phyloP scores from a whole-genome alignment of 1,140 invertebrate species.

The Drosophila pseudoananassae region DNA sequence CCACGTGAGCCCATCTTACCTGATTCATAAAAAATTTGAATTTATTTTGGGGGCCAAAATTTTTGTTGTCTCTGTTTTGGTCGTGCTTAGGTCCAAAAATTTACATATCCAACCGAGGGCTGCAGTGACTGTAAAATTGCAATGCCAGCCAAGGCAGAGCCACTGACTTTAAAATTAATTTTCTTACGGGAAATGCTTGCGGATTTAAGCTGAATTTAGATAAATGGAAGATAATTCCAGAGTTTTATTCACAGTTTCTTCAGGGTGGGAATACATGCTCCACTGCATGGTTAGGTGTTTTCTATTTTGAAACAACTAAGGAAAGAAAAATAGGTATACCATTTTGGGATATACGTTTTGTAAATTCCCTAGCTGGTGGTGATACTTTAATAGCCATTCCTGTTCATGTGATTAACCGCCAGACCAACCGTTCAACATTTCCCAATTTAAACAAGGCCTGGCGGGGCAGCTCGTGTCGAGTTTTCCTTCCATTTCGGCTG shows the following conservation, averaged over 20 bases:
- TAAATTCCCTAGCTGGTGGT: background rate
- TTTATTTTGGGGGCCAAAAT: slow-evolving; percentile 62
- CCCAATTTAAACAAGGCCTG: slow-evolving; percentile 18
- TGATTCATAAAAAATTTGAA: slow-evolving; percentile 78
- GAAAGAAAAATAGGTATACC: background rate
- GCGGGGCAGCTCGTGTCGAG: slow-evolving; percentile 9
- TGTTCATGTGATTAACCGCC: slow-evolving; percentile 9
- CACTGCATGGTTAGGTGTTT: background rate
- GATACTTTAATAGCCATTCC: background rate
- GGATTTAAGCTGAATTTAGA: slow-evolving; percentile 27
- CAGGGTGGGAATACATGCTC: background rate
- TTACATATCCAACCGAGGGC: slow-evolving; percentile 60
- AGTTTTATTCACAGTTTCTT: slow-evolving; percentile 31
- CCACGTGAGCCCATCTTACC: slow-evolving; percentile 36
- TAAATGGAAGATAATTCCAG: slow-evolving; percentile 35
- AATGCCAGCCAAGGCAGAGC: slow-evolving; percentile 13
- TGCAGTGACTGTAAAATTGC: slow-evolving; percentile 27
- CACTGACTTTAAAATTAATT: slow-evolving; percentile 24
- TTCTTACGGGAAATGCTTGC: slow-evolving; percentile 26
- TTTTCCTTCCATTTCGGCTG: slow-evolving; percentile 26
- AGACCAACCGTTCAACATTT: slow-evolving; percentile 36
- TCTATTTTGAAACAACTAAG: background rate
- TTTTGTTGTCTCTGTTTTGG: slow-evolving; percentile 43
- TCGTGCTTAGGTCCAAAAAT: slow-evolving; percentile 37
- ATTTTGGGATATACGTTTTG: background rate